Evolutionary conservation across 2,113 vertebrate genomes (phyloP), one percentile per base, ranked within the genome.

Genomic region (Trogon surrucura): DNA sequence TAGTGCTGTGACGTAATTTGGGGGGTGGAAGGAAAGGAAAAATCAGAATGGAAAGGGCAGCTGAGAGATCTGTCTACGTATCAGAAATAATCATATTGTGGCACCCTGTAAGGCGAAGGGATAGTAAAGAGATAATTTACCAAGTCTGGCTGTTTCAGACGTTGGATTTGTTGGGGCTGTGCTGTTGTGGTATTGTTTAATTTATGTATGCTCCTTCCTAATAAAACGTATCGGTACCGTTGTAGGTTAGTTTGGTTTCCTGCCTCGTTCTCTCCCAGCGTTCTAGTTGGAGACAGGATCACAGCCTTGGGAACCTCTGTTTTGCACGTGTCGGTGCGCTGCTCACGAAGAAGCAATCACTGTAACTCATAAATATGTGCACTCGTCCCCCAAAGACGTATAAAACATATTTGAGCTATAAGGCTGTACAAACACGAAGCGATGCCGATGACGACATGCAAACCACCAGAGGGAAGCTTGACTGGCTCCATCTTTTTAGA

Each of bases 381-480:
- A 47, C 85, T 96, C 44, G 5, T 89, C 89, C 95, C 96, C 93
- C 77, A 88, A 96, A 96, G 95, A 88, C 93, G 91, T 60, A 94
- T 93, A 97, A 97, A 96, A 48, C 77, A 66, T 97, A 87, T 97
- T 97, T 97, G 96, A 97, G 90, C 86, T 96, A 45, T 94, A 94
- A 95, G 95, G 79, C 91, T 97, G 12, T 95, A 88, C 95, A 97
- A 97, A 97, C 94, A 97, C 2, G 2, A 62, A 94, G 90, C 78
- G 71, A 38, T 95, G 92, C 79, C 89, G 96, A 74, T 94, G 95
- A 94, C 32, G 92, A 95, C 94, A 97, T 36, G 72, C 83, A 95
- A 89, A 91, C 92, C 96, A 93, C 94, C 64, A 50, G 94, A 78
- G 95, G 62, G 82, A 95, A 91, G 78, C 80, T 86, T 80, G 91